Evolutionary conservation across 2,797 vertebrate genomes (phyloP), one percentile per base, ranked within the genome.

Genomic region (Artibeus lituratus): DNA sequence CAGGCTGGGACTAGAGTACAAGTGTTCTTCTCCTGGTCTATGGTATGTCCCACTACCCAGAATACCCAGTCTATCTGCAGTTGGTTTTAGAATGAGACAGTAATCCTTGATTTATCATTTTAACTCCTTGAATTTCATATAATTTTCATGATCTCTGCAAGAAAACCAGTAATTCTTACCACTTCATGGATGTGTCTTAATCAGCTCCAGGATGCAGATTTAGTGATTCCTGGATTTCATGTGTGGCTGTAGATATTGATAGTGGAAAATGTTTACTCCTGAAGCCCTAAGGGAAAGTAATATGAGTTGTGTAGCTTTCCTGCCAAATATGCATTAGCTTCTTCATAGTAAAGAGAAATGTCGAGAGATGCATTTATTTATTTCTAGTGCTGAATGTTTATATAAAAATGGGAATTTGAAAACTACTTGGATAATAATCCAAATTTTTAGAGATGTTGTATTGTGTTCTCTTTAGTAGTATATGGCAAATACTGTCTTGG

Each of bases 301-400:
- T 74, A 78, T 22, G 67, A 95, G 24, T 77, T 67, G 22, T 76
- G 24, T 51, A 69, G 21, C 53, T 81, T 90, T 74, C 84, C 82
- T 94, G 83, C 80, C 95, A 97, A 92, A 92, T 62, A 49, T 1
- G 3, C 39, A 73, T 81, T 59, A 70, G 49, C 59, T 92, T 93
- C 81, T 92, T 83, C 24, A 35, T 42, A 84, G 4, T 57, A 59
- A 85, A 37, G 19, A 87, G 84, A 83, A 85, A 94, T 91, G 47
- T 76, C 74, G 85, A 93, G 67, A 74, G 73, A 78, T 70, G 2
- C 32, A 53, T 91, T 96, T 87, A 82, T 82, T 91, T 94, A 82
- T 91, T 87, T 93, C 37, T 77, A 67, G 47, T 18, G 26, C 78
- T 69, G 44, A 86, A 55, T 91, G 22, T 70, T 96, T 94, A 91